Conservation (phyloP, 2,113 vertebrate genomes). For the Pachyramphus minor region DNA sequence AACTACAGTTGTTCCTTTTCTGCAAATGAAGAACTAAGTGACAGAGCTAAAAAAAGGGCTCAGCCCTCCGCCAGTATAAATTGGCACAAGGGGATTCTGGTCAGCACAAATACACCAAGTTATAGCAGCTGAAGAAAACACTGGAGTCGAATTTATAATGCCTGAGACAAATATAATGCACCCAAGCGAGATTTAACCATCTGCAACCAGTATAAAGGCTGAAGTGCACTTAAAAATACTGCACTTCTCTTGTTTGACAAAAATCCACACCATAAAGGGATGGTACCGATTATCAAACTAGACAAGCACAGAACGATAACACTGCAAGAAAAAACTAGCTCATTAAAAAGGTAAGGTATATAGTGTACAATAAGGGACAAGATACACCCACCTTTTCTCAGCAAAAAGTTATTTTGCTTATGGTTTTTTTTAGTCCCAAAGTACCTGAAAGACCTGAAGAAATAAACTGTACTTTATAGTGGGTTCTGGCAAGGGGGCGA, state of each 20-base stretch:
- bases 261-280: background rate
- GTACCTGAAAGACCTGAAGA: background rate
- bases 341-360: background rate
- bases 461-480: background rate
- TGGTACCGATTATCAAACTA: background rate
- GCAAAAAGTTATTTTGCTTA: background rate
- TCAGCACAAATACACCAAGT: background rate
- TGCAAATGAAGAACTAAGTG: conserved; percentile 13
- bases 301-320: conserved; percentile 7
- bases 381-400: background rate
- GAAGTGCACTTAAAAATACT: background rate
- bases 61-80: background rate
- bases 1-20: background rate
- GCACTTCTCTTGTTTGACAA: background rate
- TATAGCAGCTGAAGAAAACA: background rate
- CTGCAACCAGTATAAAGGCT: background rate
- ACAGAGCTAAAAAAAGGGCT: background rate
- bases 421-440: background rate
- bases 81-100: background rate
- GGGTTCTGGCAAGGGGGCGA: background rate
- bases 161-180: background rate
- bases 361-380: background rate
- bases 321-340: background rate
- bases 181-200: background rate
- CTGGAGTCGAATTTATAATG: background rate